Evolutionary conservation across 2,888 invertebrate genomes (phyloP).

Genomic region (Agrotis clavis): DNA sequence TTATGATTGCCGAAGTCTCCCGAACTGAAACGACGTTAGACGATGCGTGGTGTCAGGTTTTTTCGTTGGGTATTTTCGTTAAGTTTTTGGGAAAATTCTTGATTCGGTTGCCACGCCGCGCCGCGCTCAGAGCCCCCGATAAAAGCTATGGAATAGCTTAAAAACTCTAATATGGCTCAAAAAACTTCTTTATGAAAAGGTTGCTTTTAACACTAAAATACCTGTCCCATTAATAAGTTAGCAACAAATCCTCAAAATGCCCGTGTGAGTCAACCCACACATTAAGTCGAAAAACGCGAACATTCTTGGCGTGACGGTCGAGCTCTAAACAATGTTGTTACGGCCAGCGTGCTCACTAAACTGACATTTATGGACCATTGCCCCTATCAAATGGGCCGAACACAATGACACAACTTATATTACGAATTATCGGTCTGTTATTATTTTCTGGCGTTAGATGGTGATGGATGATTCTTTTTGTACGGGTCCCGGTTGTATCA

Average conservation of each 20-base stretch:
- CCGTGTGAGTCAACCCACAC: slow-evolving; percentile 35
- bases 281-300: slow-evolving; percentile 52
- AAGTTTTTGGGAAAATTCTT: too few species aligned
- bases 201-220: neutral
- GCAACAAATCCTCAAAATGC: neutral
- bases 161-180: too few species aligned
- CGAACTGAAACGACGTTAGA: too few species aligned
- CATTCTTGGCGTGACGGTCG: slow-evolving; percentile 57
- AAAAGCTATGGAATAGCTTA: too few species aligned
- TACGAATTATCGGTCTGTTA: slow-evolving; percentile 62
- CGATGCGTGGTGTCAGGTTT: too few species aligned
- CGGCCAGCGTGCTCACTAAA: slow-evolving; percentile 58
- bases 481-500: slow-evolving; percentile 27
- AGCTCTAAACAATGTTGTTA: slow-evolving; percentile 68
- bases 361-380: slow-evolving; percentile 68
- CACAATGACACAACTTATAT: slow-evolving; percentile 65
- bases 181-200: too few species aligned
- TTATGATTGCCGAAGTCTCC: too few species aligned
- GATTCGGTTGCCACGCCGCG: too few species aligned
- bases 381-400: slow-evolving; percentile 65
- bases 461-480: slow-evolving; percentile 33
- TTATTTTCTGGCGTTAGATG: slow-evolving; percentile 57
- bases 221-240: neutral
- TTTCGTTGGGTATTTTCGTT: too few species aligned
- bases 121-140: too few species aligned